Base-by-base conservation (phyloP, 2,888 invertebrate species). In the Rhagonycha lutea region DNA sequence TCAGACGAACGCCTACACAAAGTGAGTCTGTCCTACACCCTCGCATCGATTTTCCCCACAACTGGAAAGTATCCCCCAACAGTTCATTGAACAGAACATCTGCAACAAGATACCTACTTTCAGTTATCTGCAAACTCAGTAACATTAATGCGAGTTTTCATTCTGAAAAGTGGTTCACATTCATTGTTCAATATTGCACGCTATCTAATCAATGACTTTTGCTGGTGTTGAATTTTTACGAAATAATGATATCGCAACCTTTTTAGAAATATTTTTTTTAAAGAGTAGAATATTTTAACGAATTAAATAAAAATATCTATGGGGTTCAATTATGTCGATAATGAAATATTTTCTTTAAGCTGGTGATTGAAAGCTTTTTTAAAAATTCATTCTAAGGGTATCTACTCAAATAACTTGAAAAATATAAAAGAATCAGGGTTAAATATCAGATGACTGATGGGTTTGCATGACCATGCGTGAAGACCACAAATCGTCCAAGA, bases 11-110 rank as follows among this genome's bases (percentile, higher is more conserved):
- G 83, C 85, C 85, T 83, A 86, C 85, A 84, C 84, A 86, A 85
- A 86, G 84, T 83, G 86, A 84, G 84, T 83, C 84, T 82, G 82
- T 84, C 84, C 86, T 83, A 82, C 81, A 82, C 82, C 83, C 81
- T 83, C 80, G 83, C 69, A 76, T 79, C 67, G 74, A 79, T 75
- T 77, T 77, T 78, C 78, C 69, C 78, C 63, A 65, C 63, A 65
- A 78, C 67, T 28, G 69, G 73, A 75, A 76, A 74, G 32, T 61
- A 60, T 82, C 73, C 77, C 79, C 76, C 74, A 79, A 76, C 79
- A 82, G 83, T 85, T 83, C 86, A 85, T 83, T 85, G 85, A 85
- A 86, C 84, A 85, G 85, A 84, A 86, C 84, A 85, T 84, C 85
- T 83, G 83, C 82, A 82, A 77, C 80, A 79, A 75, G 81, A 78